Evolutionary conservation across 2,113 vertebrate genomes (phyloP), one percentile per base, ranked within the genome.

Genomic region (Megaleporinus macrocephalus): DNA sequence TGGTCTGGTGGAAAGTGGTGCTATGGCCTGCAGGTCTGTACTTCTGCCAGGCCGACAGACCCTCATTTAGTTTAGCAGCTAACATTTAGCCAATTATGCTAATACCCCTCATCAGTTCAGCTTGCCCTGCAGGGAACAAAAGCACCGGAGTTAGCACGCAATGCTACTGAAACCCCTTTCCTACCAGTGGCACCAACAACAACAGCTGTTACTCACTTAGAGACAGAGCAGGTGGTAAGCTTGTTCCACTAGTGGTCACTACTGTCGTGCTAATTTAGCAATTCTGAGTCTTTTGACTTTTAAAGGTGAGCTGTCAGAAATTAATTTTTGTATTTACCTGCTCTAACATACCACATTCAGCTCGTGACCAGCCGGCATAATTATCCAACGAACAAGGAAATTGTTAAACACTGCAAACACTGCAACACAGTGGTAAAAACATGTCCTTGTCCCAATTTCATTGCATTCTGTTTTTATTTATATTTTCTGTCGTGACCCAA

Each of bases 41-140:
- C 78, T 85, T 84, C 81, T 85, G 79, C 75, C 74, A 85, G 85
- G 87, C 87, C 80, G 78, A 87, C 78, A 81, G 89, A 87, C 80
- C 86, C 86, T 90, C 81, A 87, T 92, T 92, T 91, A 79, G 87
- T 83, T 90, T 86, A 87, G 90, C 88, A 91, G 82, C 89, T 92
- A 94, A 92, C 91, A 93, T 94, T 94, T 94, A 93, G 87, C 89
- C 91, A 92, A 93, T 94, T 93, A 93, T 94, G 90, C 86, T 91
- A 93, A 94, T 92, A 89, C 89, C 91, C 89, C 89, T 93, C 90
- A 93, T 90, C 87, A 87, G 89, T 85, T 88, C 86, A 61, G 84
- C 85, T 80, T 61, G 80, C 76, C 69, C 87, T 87, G 90, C 86
- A 0, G 65, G 87, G 87, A 89, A 77, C 26, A 85, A 13, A 36